phyloP scores from a whole-genome alignment of 2,888 invertebrate genomes.

The Amaurobius ferox region DNA sequence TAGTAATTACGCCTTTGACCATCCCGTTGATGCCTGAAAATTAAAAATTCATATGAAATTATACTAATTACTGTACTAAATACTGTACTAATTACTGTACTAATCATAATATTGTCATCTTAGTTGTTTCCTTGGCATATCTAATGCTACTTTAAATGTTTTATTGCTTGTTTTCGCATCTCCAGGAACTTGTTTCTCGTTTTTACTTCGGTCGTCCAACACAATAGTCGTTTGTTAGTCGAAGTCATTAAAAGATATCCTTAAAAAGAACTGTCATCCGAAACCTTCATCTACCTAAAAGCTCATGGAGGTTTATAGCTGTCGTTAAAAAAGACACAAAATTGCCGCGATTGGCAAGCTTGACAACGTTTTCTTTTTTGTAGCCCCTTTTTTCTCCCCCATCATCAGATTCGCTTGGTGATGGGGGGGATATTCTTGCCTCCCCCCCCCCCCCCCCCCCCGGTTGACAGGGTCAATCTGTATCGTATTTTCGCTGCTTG shows the following conservation, averaged over 20 bases:
- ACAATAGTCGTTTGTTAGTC: conserved; percentile 40
- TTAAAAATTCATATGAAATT: too few species aligned
- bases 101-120: too few species aligned
- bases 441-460: conserved; percentile 7
- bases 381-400: not conserved
- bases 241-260: conserved; percentile 39
- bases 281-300: conserved; percentile 12
- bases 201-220: not conserved
- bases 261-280: conserved; percentile 31
- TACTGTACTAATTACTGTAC: too few species aligned
- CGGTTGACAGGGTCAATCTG: not conserved
- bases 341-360: not conserved
- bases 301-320: not conserved
- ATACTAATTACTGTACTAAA: too few species aligned
- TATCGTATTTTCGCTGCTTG: not conserved
- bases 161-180: too few species aligned
- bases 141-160: too few species aligned
- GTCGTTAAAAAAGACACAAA: not conserved
- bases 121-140: too few species aligned
- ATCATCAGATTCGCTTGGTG: conserved; percentile 7
- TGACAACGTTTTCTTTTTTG: not conserved
- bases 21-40: too few species aligned
- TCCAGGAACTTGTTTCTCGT: too few species aligned
- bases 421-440: not conserved
- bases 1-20: too few species aligned